phyloP scores from a whole-genome alignment of 2,888 invertebrate genomes.

The Hololepta plana region DNA sequence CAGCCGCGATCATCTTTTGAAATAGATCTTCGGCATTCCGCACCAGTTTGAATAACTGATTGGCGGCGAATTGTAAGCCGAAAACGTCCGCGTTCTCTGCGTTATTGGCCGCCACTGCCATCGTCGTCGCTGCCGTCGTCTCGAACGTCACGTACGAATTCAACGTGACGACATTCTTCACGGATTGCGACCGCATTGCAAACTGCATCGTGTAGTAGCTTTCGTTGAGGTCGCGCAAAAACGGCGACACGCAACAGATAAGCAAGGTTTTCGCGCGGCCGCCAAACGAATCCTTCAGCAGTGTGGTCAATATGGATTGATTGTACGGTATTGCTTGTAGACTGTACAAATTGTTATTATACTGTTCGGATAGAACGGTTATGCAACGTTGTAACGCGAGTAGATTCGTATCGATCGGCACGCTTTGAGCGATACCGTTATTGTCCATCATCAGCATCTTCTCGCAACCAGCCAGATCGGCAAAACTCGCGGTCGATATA shows the following conservation, averaged over 20 bases:
- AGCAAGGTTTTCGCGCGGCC: slow-evolving; percentile 57
- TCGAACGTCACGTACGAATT: slow-evolving; percentile 35
- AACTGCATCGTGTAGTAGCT: slow-evolving; percentile 51
- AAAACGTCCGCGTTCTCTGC: slow-evolving; percentile 33
- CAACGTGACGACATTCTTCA: slow-evolving; percentile 52
- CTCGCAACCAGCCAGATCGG: slow-evolving; percentile 43
- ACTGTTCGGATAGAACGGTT: slow-evolving; percentile 18
- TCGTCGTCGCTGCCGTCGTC: too few species aligned
- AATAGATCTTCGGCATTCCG: slow-evolving; percentile 73
- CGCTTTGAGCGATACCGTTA: slow-evolving; percentile 28
- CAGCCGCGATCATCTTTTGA: slow-evolving; percentile 51
- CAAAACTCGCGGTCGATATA: slow-evolving; percentile 56
- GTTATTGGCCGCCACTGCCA: too few species aligned
- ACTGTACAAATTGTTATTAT: slow-evolving; percentile 14
- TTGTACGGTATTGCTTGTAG: slow-evolving; percentile 29
- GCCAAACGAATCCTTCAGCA: slow-evolving; percentile 56
- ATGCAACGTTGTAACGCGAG: slow-evolving; percentile 49
- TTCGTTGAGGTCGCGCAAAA: slow-evolving; percentile 46
- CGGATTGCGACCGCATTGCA: slow-evolving; percentile 44
- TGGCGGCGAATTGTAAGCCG: slow-evolving; percentile 65
- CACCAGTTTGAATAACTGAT: slow-evolving; percentile 66
- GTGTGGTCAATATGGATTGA: slow-evolving; percentile 48
- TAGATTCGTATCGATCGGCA: slow-evolving; percentile 41
- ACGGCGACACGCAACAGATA: slow-evolving; percentile 53
- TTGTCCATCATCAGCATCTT: slow-evolving; percentile 28